Evolutionary conservation across 2,888 invertebrate genomes (phyloP).

Genomic region (Sinodicranocentrus sp.): DNA sequence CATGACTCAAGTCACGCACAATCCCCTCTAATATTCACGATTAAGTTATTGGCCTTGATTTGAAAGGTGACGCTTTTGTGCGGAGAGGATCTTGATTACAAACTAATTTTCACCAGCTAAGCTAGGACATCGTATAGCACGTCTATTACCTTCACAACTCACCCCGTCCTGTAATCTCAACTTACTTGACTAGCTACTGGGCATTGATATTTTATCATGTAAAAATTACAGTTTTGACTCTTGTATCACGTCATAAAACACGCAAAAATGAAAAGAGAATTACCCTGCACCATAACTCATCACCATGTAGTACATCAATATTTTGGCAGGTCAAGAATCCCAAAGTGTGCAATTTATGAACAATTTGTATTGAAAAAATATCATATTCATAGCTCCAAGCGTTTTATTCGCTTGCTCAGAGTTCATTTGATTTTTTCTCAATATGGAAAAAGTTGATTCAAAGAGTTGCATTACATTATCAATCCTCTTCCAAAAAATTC

Average conservation of each 20-base stretch:
- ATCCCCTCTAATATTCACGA: conserved; percentile 45
- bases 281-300: conserved; percentile 37
- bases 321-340: conserved; percentile 57
- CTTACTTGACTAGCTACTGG: conserved; percentile 34
- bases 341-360: conserved; percentile 17
- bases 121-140: no score
- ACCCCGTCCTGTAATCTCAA: conserved; percentile 6
- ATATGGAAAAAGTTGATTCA: background rate
- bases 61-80: background rate
- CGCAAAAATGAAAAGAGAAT: conserved; percentile 44
- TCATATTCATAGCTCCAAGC: conserved; percentile 26
- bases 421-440: background rate
- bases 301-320: conserved; percentile 4
- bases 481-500: conserved; percentile 18
- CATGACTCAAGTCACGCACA: conserved; percentile 36
- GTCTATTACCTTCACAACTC: background rate
- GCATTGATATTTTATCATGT: conserved; percentile 45
- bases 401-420: background rate
- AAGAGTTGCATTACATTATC: background rate
- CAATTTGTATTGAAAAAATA: no score
- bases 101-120: conserved; percentile 16
- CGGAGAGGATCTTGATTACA: conserved; percentile 28
- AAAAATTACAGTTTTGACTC: conserved; percentile 39
- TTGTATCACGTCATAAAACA: conserved; percentile 53
- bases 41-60: conserved; percentile 50